A percentile compares a stretch with the other conserved stretches of the same genome.
phyloP scores from a whole-genome alignment of 2,888 invertebrate species.

The Nymphalis c-album region DNA sequence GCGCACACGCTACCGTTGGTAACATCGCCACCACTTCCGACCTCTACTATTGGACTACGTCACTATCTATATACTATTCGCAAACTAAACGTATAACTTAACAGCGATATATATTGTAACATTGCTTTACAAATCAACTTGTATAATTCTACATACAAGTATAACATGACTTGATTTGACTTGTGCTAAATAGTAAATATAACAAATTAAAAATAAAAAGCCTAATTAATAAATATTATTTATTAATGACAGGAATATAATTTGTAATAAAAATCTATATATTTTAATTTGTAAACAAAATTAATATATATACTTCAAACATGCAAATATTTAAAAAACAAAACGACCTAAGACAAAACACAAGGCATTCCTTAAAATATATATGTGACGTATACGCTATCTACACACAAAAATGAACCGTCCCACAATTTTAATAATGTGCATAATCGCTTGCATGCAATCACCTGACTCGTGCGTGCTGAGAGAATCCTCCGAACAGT shows the following conservation, averaged over 20 bases:
- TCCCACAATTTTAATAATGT: conserved; percentile 43
- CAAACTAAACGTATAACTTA: too few species aligned
- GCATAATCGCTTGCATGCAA: conserved; percentile 64
- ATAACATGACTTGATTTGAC: too few species aligned
- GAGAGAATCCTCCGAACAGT: conserved; percentile 90
- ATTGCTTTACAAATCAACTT: background rate
- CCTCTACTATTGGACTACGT: conserved; percentile 9
- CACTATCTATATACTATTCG: background rate
- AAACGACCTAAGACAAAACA: conserved; percentile 6
- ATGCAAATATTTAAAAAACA: background rate
- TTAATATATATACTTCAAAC: background rate
- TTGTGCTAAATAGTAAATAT: too few species aligned
- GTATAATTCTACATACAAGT: background rate
- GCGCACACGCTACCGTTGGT: background rate
- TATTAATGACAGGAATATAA: background rate
- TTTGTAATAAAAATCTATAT: background rate
- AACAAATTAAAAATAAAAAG: too few species aligned
- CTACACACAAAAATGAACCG: conserved; percentile 56
- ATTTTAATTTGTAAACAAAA: too few species aligned
- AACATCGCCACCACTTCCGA: background rate
- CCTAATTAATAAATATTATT: background rate
- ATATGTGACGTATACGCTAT: conserved; percentile 37
- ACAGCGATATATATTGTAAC: background rate
- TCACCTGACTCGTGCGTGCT: conserved; percentile 91
- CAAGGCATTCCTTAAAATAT: conserved; percentile 1